These are phyloP conservation scores for Turnix velox DNA, from an alignment of 2,113 vertebrate genomes.

Conservation along the genomic window DNA sequence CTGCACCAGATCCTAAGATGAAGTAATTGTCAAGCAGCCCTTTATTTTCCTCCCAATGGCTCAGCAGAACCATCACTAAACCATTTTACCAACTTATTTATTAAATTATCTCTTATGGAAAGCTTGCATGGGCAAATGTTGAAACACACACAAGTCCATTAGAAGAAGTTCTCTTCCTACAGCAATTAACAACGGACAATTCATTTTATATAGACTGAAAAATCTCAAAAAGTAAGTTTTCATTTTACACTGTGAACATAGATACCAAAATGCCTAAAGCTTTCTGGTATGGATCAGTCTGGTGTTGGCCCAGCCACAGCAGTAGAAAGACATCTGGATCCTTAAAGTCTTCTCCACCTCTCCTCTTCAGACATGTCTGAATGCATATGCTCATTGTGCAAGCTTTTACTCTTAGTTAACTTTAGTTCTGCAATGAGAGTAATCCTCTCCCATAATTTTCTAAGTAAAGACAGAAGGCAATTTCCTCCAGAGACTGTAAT, in stretches of 20 bases:
- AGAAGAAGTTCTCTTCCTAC: background rate
- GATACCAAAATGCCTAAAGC: background rate
- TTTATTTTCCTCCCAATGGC: conserved; percentile 4
- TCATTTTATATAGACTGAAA: background rate
- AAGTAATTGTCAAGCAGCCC: background rate
- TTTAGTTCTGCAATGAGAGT: background rate
- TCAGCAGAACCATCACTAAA: conserved; percentile 24
- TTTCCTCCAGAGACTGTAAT: background rate
- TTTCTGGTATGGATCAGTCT: background rate
- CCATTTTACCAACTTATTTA: background rate
- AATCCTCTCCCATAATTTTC: background rate
- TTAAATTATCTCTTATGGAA: background rate
- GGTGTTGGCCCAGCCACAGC: background rate
- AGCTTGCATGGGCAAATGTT: background rate
- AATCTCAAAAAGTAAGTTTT: background rate
- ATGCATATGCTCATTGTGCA: background rate
- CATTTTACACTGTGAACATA: background rate
- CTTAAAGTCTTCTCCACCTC: background rate
- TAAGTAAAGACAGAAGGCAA: background rate
- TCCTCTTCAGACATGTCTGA: background rate
- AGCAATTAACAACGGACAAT: background rate
- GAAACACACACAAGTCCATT: background rate
- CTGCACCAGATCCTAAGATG: background rate
- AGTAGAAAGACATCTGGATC: background rate
- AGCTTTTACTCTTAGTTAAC: background rate